phyloP scores from a whole-genome alignment of 1,140 invertebrate species.

The Ips nitidus region DNA sequence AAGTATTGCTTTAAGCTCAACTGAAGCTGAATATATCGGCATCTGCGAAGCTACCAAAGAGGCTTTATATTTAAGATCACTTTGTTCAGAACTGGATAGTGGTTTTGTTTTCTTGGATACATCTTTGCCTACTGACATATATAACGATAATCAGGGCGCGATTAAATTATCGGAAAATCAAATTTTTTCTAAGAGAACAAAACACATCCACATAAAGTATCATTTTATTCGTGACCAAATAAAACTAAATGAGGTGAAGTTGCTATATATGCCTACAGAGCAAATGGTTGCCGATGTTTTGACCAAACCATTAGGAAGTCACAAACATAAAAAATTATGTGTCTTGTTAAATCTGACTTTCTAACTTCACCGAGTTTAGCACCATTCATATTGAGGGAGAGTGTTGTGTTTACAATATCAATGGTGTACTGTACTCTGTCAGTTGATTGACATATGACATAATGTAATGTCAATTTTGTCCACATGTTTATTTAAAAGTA shows the following conservation, averaged over 20 bases:
- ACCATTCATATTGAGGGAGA: neutral
- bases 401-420: neutral
- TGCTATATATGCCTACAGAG: constrained; percentile 40
- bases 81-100: neutral
- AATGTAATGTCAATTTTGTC: too few species aligned
- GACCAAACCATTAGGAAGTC: constrained; percentile 1
- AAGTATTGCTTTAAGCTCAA: constrained; percentile 44
- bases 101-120: constrained; percentile 3
- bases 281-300: constrained; percentile 28
- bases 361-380: too few species aligned
- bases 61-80: constrained; percentile 14
- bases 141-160: constrained; percentile 10
- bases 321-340: neutral
- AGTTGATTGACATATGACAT: too few species aligned
- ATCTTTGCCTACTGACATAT: neutral
- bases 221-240: constrained; percentile 46
- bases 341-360: neutral
- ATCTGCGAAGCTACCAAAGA: constrained; percentile 38
- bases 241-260: constrained; percentile 20
- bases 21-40: constrained; percentile 50
- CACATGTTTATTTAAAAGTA: too few species aligned
- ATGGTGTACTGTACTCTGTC: too few species aligned
- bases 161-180: constrained; percentile 41
- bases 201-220: constrained; percentile 52
- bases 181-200: constrained; percentile 47